A percentile compares a stretch with the other conserved stretches of the same genome.
phyloP scores from a whole-genome alignment of 2,888 invertebrate genomes.

The Tenthredo mesomela region DNA sequence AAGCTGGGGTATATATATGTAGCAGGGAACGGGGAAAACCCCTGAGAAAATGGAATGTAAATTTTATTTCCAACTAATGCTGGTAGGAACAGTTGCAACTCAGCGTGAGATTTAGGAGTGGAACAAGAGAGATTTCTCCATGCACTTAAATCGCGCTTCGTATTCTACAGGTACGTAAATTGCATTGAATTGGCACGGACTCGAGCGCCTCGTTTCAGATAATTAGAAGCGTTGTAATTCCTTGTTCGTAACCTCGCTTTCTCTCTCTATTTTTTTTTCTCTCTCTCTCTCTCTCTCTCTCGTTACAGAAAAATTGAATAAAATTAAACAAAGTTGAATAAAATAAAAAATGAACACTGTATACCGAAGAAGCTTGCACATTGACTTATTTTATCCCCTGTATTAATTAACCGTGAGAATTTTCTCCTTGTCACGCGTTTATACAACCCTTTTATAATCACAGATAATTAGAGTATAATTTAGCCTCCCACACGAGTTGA shows the following conservation, averaged over 20 bases:
- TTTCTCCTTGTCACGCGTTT: not conserved
- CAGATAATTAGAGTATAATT: conserved; percentile 8
- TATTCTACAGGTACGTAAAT: not conserved
- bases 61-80: conserved; percentile 49
- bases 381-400: not conserved
- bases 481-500: not conserved
- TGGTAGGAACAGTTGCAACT: conserved; percentile 30
- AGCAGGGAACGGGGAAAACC: not conserved
- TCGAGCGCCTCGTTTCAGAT: conserved; percentile 19
- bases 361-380: not conserved
- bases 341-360: not conserved
- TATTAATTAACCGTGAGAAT: not conserved
- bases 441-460: not conserved
- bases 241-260: not conserved
- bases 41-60: conserved; percentile 48
- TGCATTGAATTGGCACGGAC: conserved; percentile 6
- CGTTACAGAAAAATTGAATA: not conserved
- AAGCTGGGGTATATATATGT: too few species aligned
- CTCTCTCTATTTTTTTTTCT: not conserved
- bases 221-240: not conserved
- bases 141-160: conserved; percentile 6
- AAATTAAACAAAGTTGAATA: not conserved
- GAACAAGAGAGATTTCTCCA: not conserved
- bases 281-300: not conserved
- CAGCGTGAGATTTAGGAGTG: conserved; percentile 23